These are phyloP conservation scores for Phaenicophaeus curvirostris DNA, from an alignment of 2,797 vertebrate species.

Conservation along the genomic window DNA sequence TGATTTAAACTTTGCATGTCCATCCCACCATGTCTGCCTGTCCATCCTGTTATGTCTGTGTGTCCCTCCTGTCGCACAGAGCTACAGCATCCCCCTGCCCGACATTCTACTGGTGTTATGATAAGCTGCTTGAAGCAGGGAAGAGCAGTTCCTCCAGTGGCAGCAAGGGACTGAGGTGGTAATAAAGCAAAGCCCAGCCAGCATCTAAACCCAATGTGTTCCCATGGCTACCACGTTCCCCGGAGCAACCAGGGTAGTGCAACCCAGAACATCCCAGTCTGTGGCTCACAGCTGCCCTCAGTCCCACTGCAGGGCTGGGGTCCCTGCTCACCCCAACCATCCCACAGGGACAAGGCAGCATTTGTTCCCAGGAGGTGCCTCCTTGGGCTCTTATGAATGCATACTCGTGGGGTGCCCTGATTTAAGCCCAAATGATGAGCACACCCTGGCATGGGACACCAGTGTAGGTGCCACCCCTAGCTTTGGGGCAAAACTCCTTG, in stretches of 20 bases:
- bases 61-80: fast-evolving
- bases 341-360: background rate
- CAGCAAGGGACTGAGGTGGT: background rate
- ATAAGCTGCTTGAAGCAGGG: background rate
- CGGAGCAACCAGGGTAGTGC: background rate
- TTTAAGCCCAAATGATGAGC: background rate
- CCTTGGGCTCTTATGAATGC: fast-evolving
- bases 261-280: background rate
- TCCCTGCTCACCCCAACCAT: fast-evolving
- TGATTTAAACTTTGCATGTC: background rate
- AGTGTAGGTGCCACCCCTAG: background rate
- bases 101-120: background rate
- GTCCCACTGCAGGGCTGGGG: background rate
- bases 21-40: fast-evolving
- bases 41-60: background rate
- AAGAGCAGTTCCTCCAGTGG: background rate
- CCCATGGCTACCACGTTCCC: constrained; percentile 52
- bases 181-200: background rate
- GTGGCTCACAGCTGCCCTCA: fast-evolving
- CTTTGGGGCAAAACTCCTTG: background rate
- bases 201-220: constrained; percentile 5
- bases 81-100: background rate
- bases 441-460: fast-evolving
- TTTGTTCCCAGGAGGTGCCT: fast-evolving
- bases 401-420: background rate